A percentile compares a stretch with the other conserved stretches of the same genome.
phyloP scores from a whole-genome alignment of 2,113 vertebrate genomes.

The Thalassoma bifasciatum region DNA sequence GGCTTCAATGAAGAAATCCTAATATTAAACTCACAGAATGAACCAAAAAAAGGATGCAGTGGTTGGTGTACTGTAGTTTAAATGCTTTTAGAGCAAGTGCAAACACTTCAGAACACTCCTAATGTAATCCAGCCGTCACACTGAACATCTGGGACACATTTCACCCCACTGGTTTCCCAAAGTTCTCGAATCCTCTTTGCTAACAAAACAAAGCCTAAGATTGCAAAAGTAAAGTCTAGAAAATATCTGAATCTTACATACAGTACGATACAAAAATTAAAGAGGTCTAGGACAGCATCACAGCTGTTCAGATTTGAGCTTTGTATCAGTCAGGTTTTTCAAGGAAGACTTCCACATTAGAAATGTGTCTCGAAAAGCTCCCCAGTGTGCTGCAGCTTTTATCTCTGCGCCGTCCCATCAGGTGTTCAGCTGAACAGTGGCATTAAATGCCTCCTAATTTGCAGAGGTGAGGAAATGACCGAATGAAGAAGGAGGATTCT shows the following conservation, averaged over 20 bases:
- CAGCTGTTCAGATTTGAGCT: conserved; percentile 75
- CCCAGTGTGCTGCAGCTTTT: conserved; percentile 63
- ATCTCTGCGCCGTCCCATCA: conserved; percentile 26
- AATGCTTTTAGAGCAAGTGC: conserved; percentile 82
- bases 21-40: conserved; percentile 46
- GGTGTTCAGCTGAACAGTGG: conserved; percentile 34
- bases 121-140: conserved; percentile 76
- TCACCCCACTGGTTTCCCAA: conserved; percentile 78
- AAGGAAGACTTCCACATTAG: conserved; percentile 92
- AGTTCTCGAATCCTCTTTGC: conserved; percentile 74
- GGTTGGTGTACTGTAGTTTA: conserved; percentile 64
- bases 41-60: conserved; percentile 55
- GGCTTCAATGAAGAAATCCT: conserved; percentile 23
- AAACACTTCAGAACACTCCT: conserved; percentile 61
- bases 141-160: conserved; percentile 80
- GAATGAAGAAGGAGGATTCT: conserved; percentile 38
- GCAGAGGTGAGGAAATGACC: conserved; percentile 36
- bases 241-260: conserved; percentile 88
- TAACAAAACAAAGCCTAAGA: conserved; percentile 84
- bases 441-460: conserved; percentile 31
- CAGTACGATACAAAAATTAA: conserved; percentile 86
- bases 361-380: conserved; percentile 79
- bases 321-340: conserved; percentile 85
- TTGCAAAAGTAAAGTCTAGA: conserved; percentile 85
- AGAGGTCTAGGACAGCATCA: conserved; percentile 84